Conservation (phyloP, 2,888 invertebrate species). For the Nephrotoma flavescens region DNA sequence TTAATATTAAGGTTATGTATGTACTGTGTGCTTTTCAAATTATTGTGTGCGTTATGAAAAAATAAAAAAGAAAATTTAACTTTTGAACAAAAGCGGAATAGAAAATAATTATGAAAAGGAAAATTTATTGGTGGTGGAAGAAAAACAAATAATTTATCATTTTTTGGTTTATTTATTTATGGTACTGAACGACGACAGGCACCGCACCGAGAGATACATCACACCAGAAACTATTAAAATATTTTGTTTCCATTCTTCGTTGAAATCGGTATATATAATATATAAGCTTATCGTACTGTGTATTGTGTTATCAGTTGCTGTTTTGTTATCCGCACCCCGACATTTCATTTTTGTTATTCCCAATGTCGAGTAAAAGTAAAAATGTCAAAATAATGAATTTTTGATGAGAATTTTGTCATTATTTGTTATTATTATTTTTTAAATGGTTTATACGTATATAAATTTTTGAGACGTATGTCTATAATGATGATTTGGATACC, state of each 20-base stretch:
- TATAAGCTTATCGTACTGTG: background rate
- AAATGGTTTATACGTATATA: background rate
- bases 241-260: background rate
- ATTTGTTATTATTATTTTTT: background rate
- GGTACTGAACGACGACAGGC: background rate
- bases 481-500: background rate
- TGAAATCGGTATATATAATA: background rate
- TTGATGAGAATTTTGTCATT: background rate
- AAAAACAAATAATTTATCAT: background rate
- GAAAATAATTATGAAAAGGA: background rate
- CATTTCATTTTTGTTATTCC: background rate
- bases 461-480: background rate
- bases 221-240: background rate
- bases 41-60: background rate
- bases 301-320: background rate
- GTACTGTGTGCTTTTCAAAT: background rate
- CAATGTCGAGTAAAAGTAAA: background rate
- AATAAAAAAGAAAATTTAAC: background rate
- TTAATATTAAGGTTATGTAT: background rate
- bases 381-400: background rate
- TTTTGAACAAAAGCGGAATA: background rate
- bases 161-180: background rate
- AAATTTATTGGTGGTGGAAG: background rate
- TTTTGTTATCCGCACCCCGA: background rate
- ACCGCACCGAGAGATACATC: background rate